Evolutionary conservation across 2,888 invertebrate genomes (phyloP).

Genomic region (Caenorhabditis sp.): DNA sequence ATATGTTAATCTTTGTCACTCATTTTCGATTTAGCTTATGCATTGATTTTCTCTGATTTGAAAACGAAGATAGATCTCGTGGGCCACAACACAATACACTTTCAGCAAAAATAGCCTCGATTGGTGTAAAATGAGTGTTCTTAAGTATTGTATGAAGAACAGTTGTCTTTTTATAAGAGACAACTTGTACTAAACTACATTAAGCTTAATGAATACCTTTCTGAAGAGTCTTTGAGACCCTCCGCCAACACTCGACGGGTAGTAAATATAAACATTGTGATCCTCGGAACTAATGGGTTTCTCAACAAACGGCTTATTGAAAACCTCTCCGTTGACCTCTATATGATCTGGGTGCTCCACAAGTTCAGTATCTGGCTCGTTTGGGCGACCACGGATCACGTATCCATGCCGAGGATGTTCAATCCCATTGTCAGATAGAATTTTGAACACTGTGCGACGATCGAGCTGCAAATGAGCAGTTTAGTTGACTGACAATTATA

Average conservation of each 20-base stretch:
- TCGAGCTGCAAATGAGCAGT: conserved; percentile 85
- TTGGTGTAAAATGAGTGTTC: too few species aligned
- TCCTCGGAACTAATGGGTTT: conserved; percentile 99
- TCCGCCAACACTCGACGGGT: conserved; percentile 97
- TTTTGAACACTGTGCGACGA: conserved; percentile 92
- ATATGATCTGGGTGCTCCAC: conserved; percentile 80
- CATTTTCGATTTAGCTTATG: too few species aligned
- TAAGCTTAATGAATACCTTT: conserved; percentile 87
- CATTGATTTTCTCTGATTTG: too few species aligned
- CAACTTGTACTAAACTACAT: too few species aligned
- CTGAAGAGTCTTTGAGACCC: conserved; percentile 97
- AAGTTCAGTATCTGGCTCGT: conserved; percentile 72
- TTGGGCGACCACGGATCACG: conserved; percentile 89
- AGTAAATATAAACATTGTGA: conserved; percentile 99
- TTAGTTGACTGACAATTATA: too few species aligned
- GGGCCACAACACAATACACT: too few species aligned
- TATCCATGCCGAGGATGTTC: conserved; percentile 98
- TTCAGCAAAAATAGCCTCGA: too few species aligned
- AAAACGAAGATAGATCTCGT: too few species aligned
- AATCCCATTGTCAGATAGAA: conserved; percentile 94
- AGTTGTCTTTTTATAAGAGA: too few species aligned
- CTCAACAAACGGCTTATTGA: conserved; percentile 94
- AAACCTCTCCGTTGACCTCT: conserved; percentile 82
- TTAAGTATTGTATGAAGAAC: too few species aligned
- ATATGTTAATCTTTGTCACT: neutral